Conservation (phyloP, 2,113 vertebrate species). For the Entomyzon cyanotis region DNA sequence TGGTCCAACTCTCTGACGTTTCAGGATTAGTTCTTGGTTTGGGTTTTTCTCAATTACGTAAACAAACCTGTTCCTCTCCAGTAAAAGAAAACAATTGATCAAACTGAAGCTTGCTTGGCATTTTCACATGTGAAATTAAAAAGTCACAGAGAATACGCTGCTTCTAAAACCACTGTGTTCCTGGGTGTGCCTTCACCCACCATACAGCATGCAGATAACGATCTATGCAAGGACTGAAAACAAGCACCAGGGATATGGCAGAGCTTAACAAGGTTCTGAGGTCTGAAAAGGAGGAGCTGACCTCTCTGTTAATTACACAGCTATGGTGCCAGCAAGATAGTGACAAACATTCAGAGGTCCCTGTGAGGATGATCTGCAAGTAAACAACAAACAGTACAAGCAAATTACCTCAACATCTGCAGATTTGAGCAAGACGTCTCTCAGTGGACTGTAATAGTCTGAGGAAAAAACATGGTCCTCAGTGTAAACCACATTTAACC, state of each 20-base stretch:
- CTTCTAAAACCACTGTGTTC: conserved; percentile 19
- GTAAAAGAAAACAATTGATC: neutral
- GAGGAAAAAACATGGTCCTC: conserved; percentile 97
- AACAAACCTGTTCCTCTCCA: neutral
- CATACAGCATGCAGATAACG: conserved; percentile 12
- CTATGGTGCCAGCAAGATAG: neutral
- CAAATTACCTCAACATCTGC: conserved; percentile 85
- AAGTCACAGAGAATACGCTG: neutral
- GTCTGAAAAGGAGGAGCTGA: neutral
- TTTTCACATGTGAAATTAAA: neutral
- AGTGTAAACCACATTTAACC: conserved; percentile 96
- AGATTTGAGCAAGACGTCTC: conserved; percentile 89
- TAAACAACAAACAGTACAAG: neutral
- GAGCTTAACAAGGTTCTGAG: neutral
- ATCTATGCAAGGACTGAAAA: conserved; percentile 52
- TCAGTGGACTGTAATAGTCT: conserved; percentile 88
- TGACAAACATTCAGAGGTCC: neutral
- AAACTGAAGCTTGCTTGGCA: neutral
- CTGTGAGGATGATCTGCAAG: neutral
- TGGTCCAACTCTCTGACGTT: neutral
- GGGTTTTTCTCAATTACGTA: neutral
- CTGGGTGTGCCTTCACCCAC: conserved; percentile 57
- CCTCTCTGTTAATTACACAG: neutral
- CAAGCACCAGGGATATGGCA: neutral
- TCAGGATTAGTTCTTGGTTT: neutral